A percentile compares a stretch with the other conserved stretches of the same genome.
phyloP scores from a whole-genome alignment of 2,888 invertebrate species.

The Parelbella ahira region DNA sequence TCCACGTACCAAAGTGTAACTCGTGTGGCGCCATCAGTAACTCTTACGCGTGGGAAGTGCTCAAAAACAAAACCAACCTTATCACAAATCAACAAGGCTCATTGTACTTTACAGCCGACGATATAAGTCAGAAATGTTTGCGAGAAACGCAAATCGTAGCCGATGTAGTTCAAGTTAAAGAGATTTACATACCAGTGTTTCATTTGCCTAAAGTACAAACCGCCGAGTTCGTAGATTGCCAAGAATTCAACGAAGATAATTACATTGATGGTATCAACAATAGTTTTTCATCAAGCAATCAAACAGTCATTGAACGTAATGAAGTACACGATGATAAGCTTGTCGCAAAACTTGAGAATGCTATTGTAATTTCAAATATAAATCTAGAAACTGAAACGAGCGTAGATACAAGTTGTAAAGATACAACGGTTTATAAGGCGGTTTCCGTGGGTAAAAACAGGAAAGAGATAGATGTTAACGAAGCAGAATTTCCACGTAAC shows the following conservation, averaged over 20 bases:
- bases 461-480: conserved; percentile 33
- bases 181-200: conserved; percentile 45
- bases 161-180: conserved; percentile 46
- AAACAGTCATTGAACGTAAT: conserved; percentile 49
- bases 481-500: conserved; percentile 36
- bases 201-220: conserved; percentile 42
- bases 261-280: conserved; percentile 58
- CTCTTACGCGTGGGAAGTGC: conserved; percentile 46
- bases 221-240: conserved; percentile 62
- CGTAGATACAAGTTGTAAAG: neutral
- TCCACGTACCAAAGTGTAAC: conserved; percentile 61
- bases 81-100: conserved; percentile 33
- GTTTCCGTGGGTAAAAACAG: conserved; percentile 34
- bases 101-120: conserved; percentile 53
- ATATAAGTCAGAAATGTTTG: conserved; percentile 48
- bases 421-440: conserved; percentile 36
- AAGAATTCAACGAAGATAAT: conserved; percentile 70
- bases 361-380: too few species aligned
- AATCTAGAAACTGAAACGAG: too few species aligned
- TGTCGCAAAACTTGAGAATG: conserved; percentile 24
- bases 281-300: conserved; percentile 54
- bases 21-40: conserved; percentile 50
- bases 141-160: conserved; percentile 36
- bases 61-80: conserved; percentile 33
- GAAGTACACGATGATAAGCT: conserved; percentile 12